Base-by-base conservation (phyloP, 2,888 invertebrate genomes). In the Diadromus collaris region DNA sequence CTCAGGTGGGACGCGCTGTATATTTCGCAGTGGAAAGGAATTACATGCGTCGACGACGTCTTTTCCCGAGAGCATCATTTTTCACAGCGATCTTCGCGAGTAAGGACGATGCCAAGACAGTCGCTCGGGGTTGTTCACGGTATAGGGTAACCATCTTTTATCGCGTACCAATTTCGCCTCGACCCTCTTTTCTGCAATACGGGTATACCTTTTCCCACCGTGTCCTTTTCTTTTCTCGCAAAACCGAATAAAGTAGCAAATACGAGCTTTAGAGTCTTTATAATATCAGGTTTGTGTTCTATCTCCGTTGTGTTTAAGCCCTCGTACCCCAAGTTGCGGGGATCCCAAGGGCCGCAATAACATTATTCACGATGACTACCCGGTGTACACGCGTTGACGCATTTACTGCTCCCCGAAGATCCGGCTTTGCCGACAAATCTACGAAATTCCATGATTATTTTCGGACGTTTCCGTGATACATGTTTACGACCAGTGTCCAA, bases 351-450 rank as follows among this genome's bases (percentile, higher is more conserved):
- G 76, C 72, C 29, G 67, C 56, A 73, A 78, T 78, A 68, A 78
- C 77, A 73, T 78, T 78, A 78, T 78, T 68, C 77, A 78, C 46
- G 56, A 78, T 73, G 46, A 73, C 63, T 61, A 41, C 48, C n/a
- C 54, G 44, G n/a, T 44, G 65, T 58, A 29, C 16, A 16, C 7
- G 16, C 34, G 64, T 65, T 48, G 54, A 77, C 24, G 29, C 16
- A 54, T 34, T 61, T 54, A 27, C 27, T 58, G 13, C 29, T n/a
- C 65, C 61, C 58, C 51, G 21, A 24, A 67, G 48, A 77, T 72
- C 41, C 41, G 38, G 51, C 51, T 41, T 38, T 54, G 13, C 19
- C 63, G 54, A 32, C 46, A 54, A 29, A 76, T 70, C 69, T 70
- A 51, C 44, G 21, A 16, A 63, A 68, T 75, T 48, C n/a, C 19